Evolutionary conservation across 2,797 vertebrate species (phyloP).

Genomic region (Eleutherodactylus coqui): DNA sequence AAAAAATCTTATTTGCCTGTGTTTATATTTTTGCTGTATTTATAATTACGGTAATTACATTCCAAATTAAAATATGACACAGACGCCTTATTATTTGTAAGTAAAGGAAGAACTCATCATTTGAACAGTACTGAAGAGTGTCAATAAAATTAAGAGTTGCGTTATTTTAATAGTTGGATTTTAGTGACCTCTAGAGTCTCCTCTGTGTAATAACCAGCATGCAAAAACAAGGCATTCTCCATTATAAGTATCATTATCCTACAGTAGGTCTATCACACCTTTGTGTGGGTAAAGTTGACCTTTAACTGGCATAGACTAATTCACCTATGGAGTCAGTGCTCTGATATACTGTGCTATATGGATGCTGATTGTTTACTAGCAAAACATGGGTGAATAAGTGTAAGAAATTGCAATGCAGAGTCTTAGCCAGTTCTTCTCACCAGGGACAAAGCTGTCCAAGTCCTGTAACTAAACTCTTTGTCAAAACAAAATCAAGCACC

Average conservation of each 20-base stretch:
- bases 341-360: too few species aligned
- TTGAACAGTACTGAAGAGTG: not conserved
- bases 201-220: not conserved
- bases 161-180: not conserved
- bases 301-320: too few species aligned
- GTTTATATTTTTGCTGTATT: not conserved
- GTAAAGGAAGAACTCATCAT: not conserved
- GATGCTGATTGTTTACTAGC: too few species aligned
- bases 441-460: too few species aligned
- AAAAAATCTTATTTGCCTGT: too few species aligned
- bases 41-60: not conserved
- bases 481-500: too few species aligned
- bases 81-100: not conserved
- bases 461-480: too few species aligned
- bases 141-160: not conserved
- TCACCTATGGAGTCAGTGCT: too few species aligned
- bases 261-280: not conserved
- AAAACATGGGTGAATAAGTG: too few species aligned
- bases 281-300: not conserved
- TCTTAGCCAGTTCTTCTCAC: too few species aligned
- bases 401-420: too few species aligned
- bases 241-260: not conserved
- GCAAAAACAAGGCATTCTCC: not conserved
- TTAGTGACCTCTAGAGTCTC: constrained; percentile 5
- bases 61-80: not conserved